Evolutionary conservation across 2,888 invertebrate genomes (phyloP), one percentile per base, ranked within the genome.

Genomic region (Marronus borbonicus): DNA sequence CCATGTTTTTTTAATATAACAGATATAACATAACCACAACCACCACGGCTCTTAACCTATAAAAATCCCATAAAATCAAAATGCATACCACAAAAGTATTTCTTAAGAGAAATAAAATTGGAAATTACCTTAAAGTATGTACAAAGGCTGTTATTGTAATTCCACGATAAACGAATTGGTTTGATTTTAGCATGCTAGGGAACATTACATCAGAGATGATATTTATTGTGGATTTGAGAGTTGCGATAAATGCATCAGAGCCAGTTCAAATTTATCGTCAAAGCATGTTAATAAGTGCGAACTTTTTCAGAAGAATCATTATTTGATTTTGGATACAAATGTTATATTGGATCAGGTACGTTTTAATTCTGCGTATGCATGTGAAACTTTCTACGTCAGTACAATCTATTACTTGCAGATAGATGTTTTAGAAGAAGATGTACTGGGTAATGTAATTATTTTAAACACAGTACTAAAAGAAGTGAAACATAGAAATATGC

Each of bases 201-300:
- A 99, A 87, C 98, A 98, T 89, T 99, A 99, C 86, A 91, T 99
- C 20, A 91, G 98, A 66, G 96, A 97, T 90, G 98, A 99, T 89
- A 94, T 99, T 82, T 92, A 94, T 82, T 99, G 98, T 90, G 98
- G 98, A 0, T 94, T 96, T 0, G 90, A 92, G 80, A 89, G 92
- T 0, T 99, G 98, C 86, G 89, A 90, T 65, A 87, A 89, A 66
- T 98, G 98, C 86, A 90, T 91, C 2, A 92, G 92, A 74, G 92
- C 91, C 83, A 90, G 91, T 77, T 90, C 91, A 50, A 78, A 89
- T 92, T 89, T 83, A 89, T 90, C 84, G 81, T 85, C 76, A 89
- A 88, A 88, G 68, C 92, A 93, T 0, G 87, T 89, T 55, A 92
- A 92, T 20, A 89, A 91, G 68, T 94, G 93, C 83, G 88, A 90